phyloP scores from a whole-genome alignment of 2,113 vertebrate genomes.

The Stegastes partitus region DNA sequence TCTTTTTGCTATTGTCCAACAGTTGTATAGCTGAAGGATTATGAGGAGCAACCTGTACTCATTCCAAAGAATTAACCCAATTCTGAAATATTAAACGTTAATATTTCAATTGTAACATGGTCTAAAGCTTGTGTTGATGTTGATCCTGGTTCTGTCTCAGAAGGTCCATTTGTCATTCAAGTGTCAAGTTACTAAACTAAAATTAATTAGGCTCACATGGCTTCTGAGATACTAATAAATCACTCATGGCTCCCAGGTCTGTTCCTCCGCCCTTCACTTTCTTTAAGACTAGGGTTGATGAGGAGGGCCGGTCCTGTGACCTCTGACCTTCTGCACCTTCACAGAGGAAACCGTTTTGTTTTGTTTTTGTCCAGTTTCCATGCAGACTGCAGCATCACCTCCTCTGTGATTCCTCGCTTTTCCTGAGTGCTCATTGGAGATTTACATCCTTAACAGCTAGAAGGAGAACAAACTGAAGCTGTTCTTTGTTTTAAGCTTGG shows the following conservation, averaged over 20 bases:
- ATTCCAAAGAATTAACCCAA: no score
- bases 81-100: no score
- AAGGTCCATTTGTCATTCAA: neutral
- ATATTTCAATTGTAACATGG: no score
- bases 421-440: neutral
- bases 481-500: neutral
- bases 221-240: constrained; percentile 61
- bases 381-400: neutral
- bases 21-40: no score
- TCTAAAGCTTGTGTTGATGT: neutral
- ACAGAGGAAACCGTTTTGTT: neutral
- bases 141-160: neutral
- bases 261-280: constrained; percentile 31
- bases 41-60: no score
- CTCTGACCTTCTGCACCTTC: constrained; percentile 18
- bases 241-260: constrained; percentile 49
- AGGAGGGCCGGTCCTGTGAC: constrained; percentile 19
- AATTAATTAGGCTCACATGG: constrained; percentile 44
- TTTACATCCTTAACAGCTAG: neutral
- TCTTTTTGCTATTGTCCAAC: no score
- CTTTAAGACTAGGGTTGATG: neutral
- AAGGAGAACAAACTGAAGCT: neutral
- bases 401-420: neutral
- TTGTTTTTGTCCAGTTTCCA: neutral
- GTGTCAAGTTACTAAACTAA: constrained; percentile 61